phyloP scores from a whole-genome alignment of 2,113 vertebrate genomes.

The Hystrix brachyura region DNA sequence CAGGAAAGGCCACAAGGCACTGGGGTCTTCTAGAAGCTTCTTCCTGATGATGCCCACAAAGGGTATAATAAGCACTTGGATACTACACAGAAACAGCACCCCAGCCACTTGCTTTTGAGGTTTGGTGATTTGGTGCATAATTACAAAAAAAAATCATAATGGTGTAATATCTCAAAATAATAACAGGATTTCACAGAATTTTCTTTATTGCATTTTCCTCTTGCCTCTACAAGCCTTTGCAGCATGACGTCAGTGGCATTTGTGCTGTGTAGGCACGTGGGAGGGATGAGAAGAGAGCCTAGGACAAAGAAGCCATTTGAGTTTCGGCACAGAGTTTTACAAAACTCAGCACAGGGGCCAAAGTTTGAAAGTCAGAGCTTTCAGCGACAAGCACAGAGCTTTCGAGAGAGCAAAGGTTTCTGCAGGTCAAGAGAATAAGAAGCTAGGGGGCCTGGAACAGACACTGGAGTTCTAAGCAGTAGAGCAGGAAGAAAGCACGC shows the following conservation, averaged over 20 bases:
- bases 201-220: constrained; percentile 34
- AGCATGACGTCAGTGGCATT: not conserved
- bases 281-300: not conserved
- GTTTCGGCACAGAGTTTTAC: not conserved
- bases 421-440: not conserved
- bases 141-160: not conserved
- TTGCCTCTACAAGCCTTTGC: constrained; percentile 31
- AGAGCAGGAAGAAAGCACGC: not conserved
- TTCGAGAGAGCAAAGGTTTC: constrained; percentile 49
- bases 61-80: not conserved
- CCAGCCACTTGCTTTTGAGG: not conserved
- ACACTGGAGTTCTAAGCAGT: not conserved
- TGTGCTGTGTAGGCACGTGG: too few species aligned
- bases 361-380: constrained; percentile 56
- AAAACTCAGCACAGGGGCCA: constrained; percentile 55
- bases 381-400: not conserved
- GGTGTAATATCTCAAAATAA: constrained; percentile 41
- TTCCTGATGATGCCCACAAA: constrained; percentile 9
- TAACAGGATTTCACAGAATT: not conserved
- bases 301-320: constrained; percentile 63
- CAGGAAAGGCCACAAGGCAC: not conserved
- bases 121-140: constrained; percentile 25
- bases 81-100: not conserved
- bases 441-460: not conserved
- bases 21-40: not conserved